A percentile compares a stretch with the other conserved stretches of the same genome.
phyloP scores from a whole-genome alignment of 2,888 invertebrate genomes.

The Mongoloraphidia duomilia region DNA sequence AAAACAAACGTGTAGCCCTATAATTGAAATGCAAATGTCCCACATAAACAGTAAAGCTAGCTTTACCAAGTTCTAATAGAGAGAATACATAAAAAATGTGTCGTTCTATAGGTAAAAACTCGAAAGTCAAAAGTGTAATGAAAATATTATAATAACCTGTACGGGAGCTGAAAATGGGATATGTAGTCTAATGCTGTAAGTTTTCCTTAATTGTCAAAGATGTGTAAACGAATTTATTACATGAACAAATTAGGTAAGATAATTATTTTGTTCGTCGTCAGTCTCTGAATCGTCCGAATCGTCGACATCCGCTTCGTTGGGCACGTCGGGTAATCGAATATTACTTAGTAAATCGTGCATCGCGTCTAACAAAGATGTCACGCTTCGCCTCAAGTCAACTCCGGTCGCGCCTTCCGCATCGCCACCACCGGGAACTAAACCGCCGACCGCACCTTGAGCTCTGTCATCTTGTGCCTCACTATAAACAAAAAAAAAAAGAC shows the following conservation, averaged over 20 bases:
- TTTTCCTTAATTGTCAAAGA: no score
- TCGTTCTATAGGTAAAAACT: no score
- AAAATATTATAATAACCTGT: no score
- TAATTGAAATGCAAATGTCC: no score
- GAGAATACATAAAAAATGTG: no score
- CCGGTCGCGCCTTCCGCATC: conserved; percentile 22
- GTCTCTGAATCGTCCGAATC: conserved; percentile 35
- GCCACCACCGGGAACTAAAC: conserved; percentile 14
- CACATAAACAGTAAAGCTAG: no score
- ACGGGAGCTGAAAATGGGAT: no score
- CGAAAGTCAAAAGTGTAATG: no score
- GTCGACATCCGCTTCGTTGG: conserved; percentile 35
- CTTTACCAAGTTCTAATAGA: no score
- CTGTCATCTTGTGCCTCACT: conserved; percentile 18
- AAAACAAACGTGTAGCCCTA: no score
- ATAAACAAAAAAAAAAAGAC: conserved; percentile 2
- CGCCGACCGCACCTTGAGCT: conserved; percentile 7
- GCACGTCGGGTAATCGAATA: conserved; percentile 42
- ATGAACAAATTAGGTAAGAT: conserved; percentile 21
- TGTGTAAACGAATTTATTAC: no score
- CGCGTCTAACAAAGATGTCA: conserved; percentile 52
- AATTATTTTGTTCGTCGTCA: conserved; percentile 35
- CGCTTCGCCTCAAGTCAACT: conserved; percentile 43
- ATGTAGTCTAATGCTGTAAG: no score
- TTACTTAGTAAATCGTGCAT: conserved; percentile 57